Conservation (phyloP, 2,888 invertebrate species). For the Pyrrhosoma nymphula region DNA sequence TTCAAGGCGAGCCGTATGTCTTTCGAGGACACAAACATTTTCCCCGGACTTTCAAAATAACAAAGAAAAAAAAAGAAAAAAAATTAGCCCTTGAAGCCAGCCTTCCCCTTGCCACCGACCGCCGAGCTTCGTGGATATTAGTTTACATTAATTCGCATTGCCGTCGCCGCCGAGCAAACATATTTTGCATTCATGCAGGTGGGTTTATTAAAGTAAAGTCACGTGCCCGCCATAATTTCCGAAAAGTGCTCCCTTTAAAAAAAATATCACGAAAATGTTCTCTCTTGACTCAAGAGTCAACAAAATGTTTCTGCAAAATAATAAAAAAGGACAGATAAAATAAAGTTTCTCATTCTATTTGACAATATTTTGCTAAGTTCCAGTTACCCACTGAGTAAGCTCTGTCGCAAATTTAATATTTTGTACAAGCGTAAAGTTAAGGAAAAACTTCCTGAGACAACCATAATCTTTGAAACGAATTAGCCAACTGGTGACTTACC, state of each 20-base stretch:
- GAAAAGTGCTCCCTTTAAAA: background rate
- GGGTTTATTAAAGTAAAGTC: background rate
- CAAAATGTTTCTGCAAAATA: background rate
- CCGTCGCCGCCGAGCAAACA: slow-evolving; percentile 12
- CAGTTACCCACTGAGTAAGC: too few species aligned
- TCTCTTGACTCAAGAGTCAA: background rate
- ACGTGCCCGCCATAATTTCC: background rate
- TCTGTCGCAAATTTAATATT: too few species aligned
- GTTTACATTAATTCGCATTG: slow-evolving; percentile 23
- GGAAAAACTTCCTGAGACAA: too few species aligned
- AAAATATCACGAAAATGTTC: background rate
- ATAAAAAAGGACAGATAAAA: background rate
- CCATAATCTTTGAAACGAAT: too few species aligned
- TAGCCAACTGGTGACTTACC: too few species aligned
- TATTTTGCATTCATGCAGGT: background rate
- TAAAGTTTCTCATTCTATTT: background rate
- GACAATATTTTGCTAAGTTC: too few species aligned
- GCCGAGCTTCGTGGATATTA: background rate
- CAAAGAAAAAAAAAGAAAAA: background rate
- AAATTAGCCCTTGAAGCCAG: too few species aligned
- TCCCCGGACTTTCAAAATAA: background rate
- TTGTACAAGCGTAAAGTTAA: too few species aligned
- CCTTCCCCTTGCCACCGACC: background rate
- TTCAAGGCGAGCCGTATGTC: slow-evolving; percentile 21
- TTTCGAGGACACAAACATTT: slow-evolving; percentile 25